Evolutionary conservation across 2,888 invertebrate species (phyloP), one percentile per base, ranked within the genome.

Genomic region (Chesias legatella): DNA sequence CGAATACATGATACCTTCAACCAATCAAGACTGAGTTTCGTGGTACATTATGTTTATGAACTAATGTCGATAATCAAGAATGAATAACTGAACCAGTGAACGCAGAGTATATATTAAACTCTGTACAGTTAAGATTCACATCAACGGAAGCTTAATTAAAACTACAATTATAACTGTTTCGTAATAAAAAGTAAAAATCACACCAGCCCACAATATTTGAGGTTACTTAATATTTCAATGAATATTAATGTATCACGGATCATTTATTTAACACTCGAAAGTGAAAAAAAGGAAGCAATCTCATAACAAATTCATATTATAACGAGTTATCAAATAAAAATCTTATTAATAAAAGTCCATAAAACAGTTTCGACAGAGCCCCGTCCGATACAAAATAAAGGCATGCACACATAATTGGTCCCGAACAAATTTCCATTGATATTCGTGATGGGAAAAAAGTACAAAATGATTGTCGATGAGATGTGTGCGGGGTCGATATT

Each of bases 351-450:
- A 63, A 60, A 63, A 48, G 58, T 53, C 47, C 56, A 56, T 58
- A 56, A 56, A 58, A 56, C 54, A 64, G 60, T 65, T 67, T 66
- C 67, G 66, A 73, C 69, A 60, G 62, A 65, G 57, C 67, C 56
- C 48, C 53, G 58, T 58, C 55, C 61, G 61, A 68, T 69, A 70
- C 71, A 75, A 77, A 77, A 82, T 80, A 77, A 79, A 81, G 76
- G 78, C 72, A 72, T 70, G 66, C 75, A 58, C 72, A 67, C 70
- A 76, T 86, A 86, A 88, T 88, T 88, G 86, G 79, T 54, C 60
- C 61, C 70, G 78, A 80, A 85, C 85, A 83, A 85, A 85, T 86
- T 83, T 79, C 75, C 86, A 85, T 85, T 85, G 83, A 85, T 84
- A 83, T 79, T 86, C 83, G 86, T 85, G 86, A 74, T 83, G 85